phyloP scores from a whole-genome alignment of 2,113 vertebrate species.

The Brachyhypopomus gauderio region DNA sequence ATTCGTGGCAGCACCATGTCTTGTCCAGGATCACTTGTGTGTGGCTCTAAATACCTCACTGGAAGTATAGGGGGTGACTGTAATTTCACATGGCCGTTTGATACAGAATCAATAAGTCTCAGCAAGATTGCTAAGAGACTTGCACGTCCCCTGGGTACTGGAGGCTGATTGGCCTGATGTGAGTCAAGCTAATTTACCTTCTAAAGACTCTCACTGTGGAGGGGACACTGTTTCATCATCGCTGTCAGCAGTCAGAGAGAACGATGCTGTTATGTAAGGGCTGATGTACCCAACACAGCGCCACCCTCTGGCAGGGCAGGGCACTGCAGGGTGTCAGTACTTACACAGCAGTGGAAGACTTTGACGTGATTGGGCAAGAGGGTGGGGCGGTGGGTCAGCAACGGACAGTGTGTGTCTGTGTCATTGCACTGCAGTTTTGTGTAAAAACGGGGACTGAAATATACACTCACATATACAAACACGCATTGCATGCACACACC shows the following conservation, averaged over 20 bases:
- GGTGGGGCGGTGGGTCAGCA: neutral
- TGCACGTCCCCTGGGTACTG: neutral
- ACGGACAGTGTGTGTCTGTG: constrained; percentile 9
- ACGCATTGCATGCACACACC: neutral
- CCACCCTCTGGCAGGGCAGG: constrained; percentile 15
- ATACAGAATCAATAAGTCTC: constrained; percentile 28
- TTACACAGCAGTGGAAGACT: constrained; percentile 6
- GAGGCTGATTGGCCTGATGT: neutral
- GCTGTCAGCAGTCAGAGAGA: constrained; percentile 1
- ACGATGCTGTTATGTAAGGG: constrained; percentile 36
- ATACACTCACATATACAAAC: neutral
- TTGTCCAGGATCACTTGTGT: no score
- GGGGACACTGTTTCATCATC: neutral
- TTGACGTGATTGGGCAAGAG: constrained; percentile 14
- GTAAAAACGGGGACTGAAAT: constrained; percentile 5
- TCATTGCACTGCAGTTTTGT: constrained; percentile 16
- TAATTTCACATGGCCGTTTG: neutral
- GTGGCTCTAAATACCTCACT: neutral
- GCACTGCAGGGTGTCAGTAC: neutral
- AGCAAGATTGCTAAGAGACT: constrained; percentile 15
- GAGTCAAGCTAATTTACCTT: neutral
- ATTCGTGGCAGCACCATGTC: no score
- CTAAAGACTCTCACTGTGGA: neutral
- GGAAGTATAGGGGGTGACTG: neutral
- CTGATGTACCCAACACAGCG: constrained; percentile 17